Evolutionary conservation across 2,888 invertebrate species (phyloP).

Genomic region (Sicus ferrugineus): DNA sequence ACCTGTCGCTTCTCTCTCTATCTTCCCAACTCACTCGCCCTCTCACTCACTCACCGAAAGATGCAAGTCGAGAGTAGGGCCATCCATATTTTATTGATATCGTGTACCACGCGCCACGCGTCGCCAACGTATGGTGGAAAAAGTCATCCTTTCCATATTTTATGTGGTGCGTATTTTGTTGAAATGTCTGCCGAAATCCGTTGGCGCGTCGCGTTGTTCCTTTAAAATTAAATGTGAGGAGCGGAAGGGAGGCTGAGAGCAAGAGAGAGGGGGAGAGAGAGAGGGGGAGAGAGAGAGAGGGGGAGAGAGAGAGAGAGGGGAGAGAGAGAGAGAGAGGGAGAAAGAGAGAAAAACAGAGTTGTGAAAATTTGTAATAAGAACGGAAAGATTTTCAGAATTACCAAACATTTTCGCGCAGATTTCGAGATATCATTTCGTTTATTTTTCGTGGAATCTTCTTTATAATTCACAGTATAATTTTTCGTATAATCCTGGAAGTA

Average conservation of each 20-base stretch:
- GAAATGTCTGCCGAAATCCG: conserved; percentile 24
- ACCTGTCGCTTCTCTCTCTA: neutral
- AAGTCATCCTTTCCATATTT: conserved; percentile 23
- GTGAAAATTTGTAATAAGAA: neutral
- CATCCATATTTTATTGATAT: neutral
- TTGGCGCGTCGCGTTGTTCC: conserved; percentile 9
- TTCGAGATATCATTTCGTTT: too few relatives aligned
- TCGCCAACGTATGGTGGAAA: conserved; percentile 11
- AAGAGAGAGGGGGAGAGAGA: neutral
- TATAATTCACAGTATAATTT: too few relatives aligned
- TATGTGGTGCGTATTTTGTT: conserved; percentile 13
- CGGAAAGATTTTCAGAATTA: neutral
- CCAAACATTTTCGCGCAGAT: neutral
- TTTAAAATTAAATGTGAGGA: neutral
- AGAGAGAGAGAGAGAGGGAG: neutral
- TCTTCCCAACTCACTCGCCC: neutral
- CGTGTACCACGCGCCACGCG: neutral
- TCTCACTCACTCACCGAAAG: too few relatives aligned
- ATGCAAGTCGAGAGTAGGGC: too few relatives aligned
- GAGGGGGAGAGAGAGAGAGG: neutral
- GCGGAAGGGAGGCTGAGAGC: too few relatives aligned
- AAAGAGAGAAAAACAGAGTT: neutral
- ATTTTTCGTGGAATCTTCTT: too few relatives aligned
- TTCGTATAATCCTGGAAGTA: too few relatives aligned
- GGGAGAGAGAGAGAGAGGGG: neutral